Base-by-base conservation (phyloP, 2,888 invertebrate species). In the Cyclophora albipunctata region DNA sequence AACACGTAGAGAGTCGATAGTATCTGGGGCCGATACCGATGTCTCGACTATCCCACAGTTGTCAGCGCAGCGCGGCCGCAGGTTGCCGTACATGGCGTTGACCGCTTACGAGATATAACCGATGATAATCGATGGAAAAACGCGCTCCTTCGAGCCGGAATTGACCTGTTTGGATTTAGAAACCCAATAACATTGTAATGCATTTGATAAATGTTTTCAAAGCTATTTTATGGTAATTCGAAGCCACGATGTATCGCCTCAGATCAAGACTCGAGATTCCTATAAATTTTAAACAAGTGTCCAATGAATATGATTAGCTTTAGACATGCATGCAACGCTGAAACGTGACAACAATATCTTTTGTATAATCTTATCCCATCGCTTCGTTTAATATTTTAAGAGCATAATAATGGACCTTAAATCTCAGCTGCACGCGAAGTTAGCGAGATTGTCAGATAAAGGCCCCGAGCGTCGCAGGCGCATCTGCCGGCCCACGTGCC, bases 401-500 rank as follows among this genome's bases (percentile, higher is more conserved):
- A 64, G 67, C 66, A 69, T 66, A 73, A 83, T 81, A 81, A 79
- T 78, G 74, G 71, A 69, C 69, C 69, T 76, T 75, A 76, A 81
- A 79, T 76, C 73, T 73, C 74, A 72, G 73, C 71, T 79, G 81
- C 75, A 75, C 69, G 67, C 69, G 62, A 70, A 66, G 70, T 71
- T 67, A 67, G 64, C 67, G 64, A 73, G 78, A 81, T 82, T 65
- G 66, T 66, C 57, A 77, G 80, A 84, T 85, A 81, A 80, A 79
- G 71, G 69, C 66, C 66, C 59, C 67, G 59, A 70, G 81, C 77
- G 78, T 82, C 78, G 78, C 77, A 57, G 62, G 78, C 81, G 77
- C 87, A 87, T 87, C 85, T 88, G 86, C 78, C 86, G 59, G 64
- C 87, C 87, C 87, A 88, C 87, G 87, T 88, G 87, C 79, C 78